Evolutionary conservation across 2,888 invertebrate genomes (phyloP).

Genomic region (Anthophora plumipes): DNA sequence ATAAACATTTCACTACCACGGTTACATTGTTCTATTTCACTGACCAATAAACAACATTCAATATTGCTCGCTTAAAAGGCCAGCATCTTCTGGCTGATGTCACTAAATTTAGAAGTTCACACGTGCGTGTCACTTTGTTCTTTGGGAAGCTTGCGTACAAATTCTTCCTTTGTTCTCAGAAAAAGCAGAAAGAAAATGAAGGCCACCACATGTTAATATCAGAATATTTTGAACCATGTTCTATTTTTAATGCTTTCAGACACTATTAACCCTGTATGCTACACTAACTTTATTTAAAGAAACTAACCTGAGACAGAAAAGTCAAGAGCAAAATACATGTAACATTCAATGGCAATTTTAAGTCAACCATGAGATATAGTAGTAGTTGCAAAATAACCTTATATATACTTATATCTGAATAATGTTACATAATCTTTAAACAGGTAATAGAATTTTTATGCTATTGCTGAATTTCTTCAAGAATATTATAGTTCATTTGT

Average conservation of each 20-base stretch:
- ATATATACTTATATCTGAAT: not conserved
- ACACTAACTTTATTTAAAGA: not conserved
- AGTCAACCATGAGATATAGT: not conserved
- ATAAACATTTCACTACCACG: constrained; percentile 34
- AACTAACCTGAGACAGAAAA: not conserved
- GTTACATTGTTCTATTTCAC: constrained; percentile 17
- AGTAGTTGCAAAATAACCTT: constrained; percentile 13
- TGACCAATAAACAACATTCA: constrained; percentile 24
- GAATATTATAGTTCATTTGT: not conserved
- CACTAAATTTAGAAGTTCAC: constrained; percentile 55
- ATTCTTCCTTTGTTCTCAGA: constrained; percentile 22
- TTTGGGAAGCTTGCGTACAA: not conserved
- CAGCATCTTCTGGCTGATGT: constrained; percentile 9
- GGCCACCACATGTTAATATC: not conserved
- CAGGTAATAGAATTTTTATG: not conserved
- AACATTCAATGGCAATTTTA: not conserved
- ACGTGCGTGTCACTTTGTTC: constrained; percentile 32
- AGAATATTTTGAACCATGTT: constrained; percentile 12
- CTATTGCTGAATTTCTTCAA: not conserved
- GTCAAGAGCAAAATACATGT: not conserved
- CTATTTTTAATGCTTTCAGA: not conserved
- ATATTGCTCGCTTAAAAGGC: constrained; percentile 29
- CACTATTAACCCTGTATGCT: not conserved
- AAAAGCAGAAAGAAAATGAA: constrained; percentile 17
- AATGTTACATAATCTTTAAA: constrained; percentile 5